phyloP scores from a whole-genome alignment of 2,113 vertebrate genomes.

The Meles meles region DNA sequence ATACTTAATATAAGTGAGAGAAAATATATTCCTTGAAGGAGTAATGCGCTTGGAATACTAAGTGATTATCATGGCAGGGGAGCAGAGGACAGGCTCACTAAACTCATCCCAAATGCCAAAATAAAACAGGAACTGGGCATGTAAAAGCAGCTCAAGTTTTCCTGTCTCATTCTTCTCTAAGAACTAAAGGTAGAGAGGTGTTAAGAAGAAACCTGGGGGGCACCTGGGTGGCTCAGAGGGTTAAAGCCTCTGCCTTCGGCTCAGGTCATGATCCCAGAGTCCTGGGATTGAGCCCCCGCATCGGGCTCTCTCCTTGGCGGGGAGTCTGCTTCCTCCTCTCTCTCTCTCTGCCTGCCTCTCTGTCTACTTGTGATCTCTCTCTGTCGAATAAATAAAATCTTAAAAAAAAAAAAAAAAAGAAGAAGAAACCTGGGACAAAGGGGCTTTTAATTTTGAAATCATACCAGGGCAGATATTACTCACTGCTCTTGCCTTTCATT shows the following conservation, averaged over 20 bases:
- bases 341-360: too few relatives aligned
- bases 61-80: neutral
- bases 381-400: too few relatives aligned
- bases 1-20: neutral
- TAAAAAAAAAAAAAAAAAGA: too few relatives aligned
- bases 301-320: too few relatives aligned
- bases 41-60: neutral
- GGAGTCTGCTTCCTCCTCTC: too few relatives aligned
- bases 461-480: neutral
- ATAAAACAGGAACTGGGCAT: neutral
- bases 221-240: too few relatives aligned
- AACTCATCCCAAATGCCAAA: neutral
- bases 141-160: neutral
- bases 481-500: constrained; percentile 30
- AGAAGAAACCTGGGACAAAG: neutral
- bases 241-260: too few relatives aligned
- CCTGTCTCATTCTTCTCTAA: neutral
- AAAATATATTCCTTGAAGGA: constrained; percentile 23
- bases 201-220: neutral
- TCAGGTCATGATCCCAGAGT: too few relatives aligned
- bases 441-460: constrained; percentile 17
- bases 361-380: too few relatives aligned
- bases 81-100: neutral
- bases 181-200: neutral
- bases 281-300: too few relatives aligned